Percentiles rank a stretch among this genome's conserved stretches.
Conservation (phyloP, 2,113 vertebrate genomes). For the Lepus americanus region DNA sequence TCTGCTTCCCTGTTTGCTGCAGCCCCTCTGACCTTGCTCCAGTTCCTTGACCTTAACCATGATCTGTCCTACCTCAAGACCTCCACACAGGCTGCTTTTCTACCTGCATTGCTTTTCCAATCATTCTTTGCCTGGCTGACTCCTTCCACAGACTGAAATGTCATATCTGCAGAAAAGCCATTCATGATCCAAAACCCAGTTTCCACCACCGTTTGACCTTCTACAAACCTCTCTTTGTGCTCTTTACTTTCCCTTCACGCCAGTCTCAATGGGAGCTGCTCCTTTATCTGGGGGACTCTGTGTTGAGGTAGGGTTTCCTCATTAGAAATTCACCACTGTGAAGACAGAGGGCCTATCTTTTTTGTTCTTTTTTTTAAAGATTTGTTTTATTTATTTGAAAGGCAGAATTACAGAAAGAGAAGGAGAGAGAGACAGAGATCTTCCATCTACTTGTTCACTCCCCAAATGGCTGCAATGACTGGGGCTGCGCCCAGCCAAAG, state of each 20-base stretch:
- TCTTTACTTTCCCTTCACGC: background rate
- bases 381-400: too few relatives aligned
- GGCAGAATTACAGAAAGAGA: too few relatives aligned
- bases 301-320: background rate
- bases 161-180: background rate
- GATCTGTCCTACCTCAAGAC: background rate
- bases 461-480: too few relatives aligned
- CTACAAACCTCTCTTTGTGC: background rate
- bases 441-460: too few relatives aligned
- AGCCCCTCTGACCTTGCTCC: background rate
- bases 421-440: too few relatives aligned
- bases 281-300: background rate
- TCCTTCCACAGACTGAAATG: background rate
- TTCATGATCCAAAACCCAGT: background rate
- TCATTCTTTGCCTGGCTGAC: background rate
- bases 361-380: too few relatives aligned
- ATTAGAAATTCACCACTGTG: background rate
- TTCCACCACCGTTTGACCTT: background rate
- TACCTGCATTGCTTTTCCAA: background rate
- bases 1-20: background rate
- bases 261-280: background rate
- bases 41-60: background rate
- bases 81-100: background rate
- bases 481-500: too few relatives aligned
- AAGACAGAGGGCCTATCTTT: background rate